These are phyloP conservation scores for Junonia oenone DNA, from an alignment of 2,888 invertebrate species.

Conservation along the genomic window DNA sequence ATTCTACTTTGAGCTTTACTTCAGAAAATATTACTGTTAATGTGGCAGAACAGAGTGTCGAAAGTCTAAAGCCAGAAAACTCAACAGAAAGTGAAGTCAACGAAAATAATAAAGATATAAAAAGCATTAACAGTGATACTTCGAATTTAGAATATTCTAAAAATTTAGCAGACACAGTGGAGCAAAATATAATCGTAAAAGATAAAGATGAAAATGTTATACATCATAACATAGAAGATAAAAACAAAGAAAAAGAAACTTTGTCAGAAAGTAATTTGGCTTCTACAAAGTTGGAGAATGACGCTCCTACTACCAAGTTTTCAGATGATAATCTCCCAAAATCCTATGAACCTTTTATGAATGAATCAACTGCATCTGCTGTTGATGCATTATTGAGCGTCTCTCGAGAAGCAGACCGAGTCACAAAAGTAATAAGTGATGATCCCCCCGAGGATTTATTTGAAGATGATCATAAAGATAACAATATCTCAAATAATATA, in stretches of 20 bases:
- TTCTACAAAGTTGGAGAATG: conserved; percentile 1
- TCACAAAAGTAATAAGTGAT: conserved; percentile 59
- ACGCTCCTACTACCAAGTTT: background rate
- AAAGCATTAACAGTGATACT: conserved; percentile 3
- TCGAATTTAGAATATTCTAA: background rate
- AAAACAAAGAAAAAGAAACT: conserved; percentile 4
- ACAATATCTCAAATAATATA: conserved; percentile 30
- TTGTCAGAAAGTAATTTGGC: background rate
- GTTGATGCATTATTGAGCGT: conserved; percentile 71
- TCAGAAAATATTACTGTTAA: conserved; percentile 25
- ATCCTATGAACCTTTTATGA: conserved; percentile 48
- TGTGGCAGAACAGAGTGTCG: conserved; percentile 30
- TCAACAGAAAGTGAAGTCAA: conserved; percentile 10
- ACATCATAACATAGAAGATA: conserved; percentile 10
- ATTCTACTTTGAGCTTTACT: conserved; percentile 33
- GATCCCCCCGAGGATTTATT: conserved; percentile 70
- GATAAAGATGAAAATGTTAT: conserved; percentile 1
- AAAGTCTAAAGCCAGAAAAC: conserved; percentile 29
- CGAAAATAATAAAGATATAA: conserved; percentile 18
- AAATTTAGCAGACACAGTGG: background rate
- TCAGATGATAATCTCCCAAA: conserved; percentile 16
- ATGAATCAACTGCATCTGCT: conserved; percentile 66
- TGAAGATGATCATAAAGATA: conserved; percentile 66
- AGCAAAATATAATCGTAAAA: background rate
- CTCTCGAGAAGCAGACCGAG: conserved; percentile 64